phyloP scores from a whole-genome alignment of 2,797 vertebrate species.

The Betta splendens region DNA sequence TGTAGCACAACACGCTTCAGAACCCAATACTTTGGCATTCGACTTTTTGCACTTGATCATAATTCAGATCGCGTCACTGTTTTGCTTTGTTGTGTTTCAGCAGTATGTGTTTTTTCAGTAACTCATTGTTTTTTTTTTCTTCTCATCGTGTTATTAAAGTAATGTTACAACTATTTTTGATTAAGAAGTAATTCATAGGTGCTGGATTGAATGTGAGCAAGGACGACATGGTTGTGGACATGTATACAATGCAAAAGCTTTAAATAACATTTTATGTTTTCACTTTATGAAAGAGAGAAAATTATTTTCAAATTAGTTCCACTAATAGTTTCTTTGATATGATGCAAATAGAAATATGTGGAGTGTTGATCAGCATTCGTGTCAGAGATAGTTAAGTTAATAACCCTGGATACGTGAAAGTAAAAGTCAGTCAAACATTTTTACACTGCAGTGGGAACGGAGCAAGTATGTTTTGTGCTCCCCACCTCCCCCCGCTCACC shows the following conservation, averaged over 20 bases:
- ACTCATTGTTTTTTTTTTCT: constrained; percentile 1
- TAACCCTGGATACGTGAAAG: neutral
- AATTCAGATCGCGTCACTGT: too few species aligned
- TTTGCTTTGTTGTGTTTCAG: neutral
- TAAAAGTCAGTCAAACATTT: too few species aligned
- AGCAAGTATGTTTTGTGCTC: neutral
- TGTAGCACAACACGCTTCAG: constrained; percentile 23
- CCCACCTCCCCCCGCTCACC: neutral
- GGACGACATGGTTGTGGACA: neutral
- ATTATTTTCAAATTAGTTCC: neutral
- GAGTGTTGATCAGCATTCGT: constrained; percentile 32
- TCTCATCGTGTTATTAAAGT: too few species aligned
- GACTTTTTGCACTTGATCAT: constrained; percentile 8
- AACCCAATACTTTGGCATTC: constrained; percentile 35
- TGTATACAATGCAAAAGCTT: too few species aligned
- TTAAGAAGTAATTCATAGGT: neutral
- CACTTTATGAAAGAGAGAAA: neutral
- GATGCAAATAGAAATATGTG: neutral
- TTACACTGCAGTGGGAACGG: too few species aligned
- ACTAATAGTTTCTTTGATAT: constrained; percentile 2
- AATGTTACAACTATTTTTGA: neutral
- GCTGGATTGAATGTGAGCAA: constrained; percentile 6
- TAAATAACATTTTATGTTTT: too few species aligned
- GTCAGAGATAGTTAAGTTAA: constrained; percentile 3
- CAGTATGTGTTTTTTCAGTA: neutral